Conservation (phyloP, 2,113 vertebrate genomes). For the Peucedramus taeniatus region DNA sequence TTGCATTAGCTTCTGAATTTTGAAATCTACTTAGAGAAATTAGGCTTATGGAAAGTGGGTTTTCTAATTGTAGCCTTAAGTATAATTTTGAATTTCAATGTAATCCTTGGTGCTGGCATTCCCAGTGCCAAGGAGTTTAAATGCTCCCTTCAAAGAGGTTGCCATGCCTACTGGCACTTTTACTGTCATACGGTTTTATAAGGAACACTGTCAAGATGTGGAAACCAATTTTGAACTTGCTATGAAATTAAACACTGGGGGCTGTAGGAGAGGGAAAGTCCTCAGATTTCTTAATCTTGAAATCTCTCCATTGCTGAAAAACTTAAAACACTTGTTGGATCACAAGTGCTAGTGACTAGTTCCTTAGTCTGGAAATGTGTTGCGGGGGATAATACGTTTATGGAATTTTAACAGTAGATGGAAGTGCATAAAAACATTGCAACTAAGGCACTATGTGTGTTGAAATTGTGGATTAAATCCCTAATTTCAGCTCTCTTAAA, state of each 20-base stretch:
- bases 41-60: conserved; percentile 71
- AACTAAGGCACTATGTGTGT: conserved; percentile 10
- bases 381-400: background rate
- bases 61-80: conserved; percentile 80
- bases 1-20: conserved; percentile 71
- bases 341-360: conserved; percentile 60
- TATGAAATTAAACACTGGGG: conserved; percentile 55
- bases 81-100: conserved; percentile 76
- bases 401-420: background rate
- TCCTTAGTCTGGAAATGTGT: conserved; percentile 34
- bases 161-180: conserved; percentile 80
- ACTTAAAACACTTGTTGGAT: conserved; percentile 62
- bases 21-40: conserved; percentile 61
- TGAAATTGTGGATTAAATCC: conserved; percentile 58
- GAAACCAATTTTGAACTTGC: conserved; percentile 59
- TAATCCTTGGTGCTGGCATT: conserved; percentile 80
- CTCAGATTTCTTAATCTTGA: conserved; percentile 46
- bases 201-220: conserved; percentile 82
- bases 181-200: conserved; percentile 80
- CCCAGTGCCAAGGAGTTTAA: conserved; percentile 76
- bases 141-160: conserved; percentile 80
- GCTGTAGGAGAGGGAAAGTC: conserved; percentile 39
- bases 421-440: conserved; percentile 54
- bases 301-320: conserved; percentile 72
- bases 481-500: conserved; percentile 56